Percentiles rank a stretch among this genome's conserved stretches.
Evolutionary conservation across 1,140 invertebrate species (phyloP).

Genomic region (Lethrus apterus): DNA sequence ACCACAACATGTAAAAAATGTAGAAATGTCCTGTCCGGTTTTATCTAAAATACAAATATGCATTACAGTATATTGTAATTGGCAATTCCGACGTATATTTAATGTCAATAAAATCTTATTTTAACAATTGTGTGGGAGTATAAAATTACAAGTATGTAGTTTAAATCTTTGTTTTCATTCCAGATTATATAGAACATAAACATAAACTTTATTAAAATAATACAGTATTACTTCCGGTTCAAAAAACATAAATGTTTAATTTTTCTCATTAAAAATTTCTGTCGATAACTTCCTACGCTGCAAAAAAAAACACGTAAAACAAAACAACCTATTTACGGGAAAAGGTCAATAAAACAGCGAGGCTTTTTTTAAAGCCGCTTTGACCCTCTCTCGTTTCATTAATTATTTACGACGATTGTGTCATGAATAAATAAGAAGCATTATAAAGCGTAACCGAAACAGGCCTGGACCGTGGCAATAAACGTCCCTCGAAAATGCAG

Average conservation of each 20-base stretch:
- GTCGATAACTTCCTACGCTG: constrained; percentile 36
- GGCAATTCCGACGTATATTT: too few species aligned
- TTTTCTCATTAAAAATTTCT: too few species aligned
- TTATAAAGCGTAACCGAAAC: constrained; percentile 38
- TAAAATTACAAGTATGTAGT: too few species aligned
- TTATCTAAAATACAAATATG: too few species aligned
- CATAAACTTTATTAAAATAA: not conserved
- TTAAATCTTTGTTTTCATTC: too few species aligned
- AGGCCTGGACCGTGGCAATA: constrained; percentile 2
- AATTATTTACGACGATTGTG: constrained; percentile 42
- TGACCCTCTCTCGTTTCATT: constrained; percentile 39
- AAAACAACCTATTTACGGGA: constrained; percentile 40
- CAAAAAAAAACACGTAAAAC: constrained; percentile 41
- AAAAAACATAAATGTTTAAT: too few species aligned
- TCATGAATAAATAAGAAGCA: constrained; percentile 42
- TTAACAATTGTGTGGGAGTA: too few species aligned
- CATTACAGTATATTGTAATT: too few species aligned
- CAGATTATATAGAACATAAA: not conserved
- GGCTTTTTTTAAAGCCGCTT: constrained; percentile 34
- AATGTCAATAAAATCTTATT: too few species aligned
- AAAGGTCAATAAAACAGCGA: constrained; percentile 40
- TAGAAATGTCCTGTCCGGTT: too few species aligned
- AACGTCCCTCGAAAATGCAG: constrained; percentile 24
- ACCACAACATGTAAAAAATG: too few species aligned
- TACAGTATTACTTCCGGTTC: not conserved